A percentile compares a stretch with the other conserved stretches of the same genome.
phyloP scores from a whole-genome alignment of 2,797 vertebrate genomes.

The Ataeniobius toweri region DNA sequence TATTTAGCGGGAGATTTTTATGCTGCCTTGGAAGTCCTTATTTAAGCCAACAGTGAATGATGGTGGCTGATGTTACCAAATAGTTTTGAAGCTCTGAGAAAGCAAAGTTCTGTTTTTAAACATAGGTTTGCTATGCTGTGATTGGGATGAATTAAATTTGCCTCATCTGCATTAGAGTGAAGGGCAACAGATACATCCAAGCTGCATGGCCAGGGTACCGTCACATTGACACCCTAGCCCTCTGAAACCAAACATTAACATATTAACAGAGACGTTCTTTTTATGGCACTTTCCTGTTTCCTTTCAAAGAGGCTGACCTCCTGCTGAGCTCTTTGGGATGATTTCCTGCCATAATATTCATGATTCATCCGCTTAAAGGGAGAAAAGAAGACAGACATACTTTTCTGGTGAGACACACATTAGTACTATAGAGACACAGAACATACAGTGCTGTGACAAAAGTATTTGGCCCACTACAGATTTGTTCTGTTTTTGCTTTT shows the following conservation, averaged over 20 bases:
- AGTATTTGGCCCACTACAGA: too few relatives aligned
- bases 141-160: not conserved
- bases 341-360: slow-evolving; percentile 9
- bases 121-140: not conserved
- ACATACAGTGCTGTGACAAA: not conserved
- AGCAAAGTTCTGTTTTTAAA: not conserved
- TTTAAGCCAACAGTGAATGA: not conserved
- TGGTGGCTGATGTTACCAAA: not conserved
- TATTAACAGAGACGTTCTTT: slow-evolving; percentile 14
- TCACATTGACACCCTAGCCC: not conserved
- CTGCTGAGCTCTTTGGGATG: slow-evolving; percentile 1
- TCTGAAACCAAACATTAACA: slow-evolving; percentile 23
- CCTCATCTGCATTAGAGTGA: not conserved
- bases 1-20: not conserved
- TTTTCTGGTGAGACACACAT: not conserved
- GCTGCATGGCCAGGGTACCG: not conserved
- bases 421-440: not conserved
- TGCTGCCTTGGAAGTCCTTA: not conserved
- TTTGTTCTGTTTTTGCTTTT: too few relatives aligned
- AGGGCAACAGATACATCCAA: slow-evolving; percentile 3
- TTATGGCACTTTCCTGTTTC: slow-evolving; percentile 1
- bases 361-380: not conserved
- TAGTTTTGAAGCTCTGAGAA: not conserved
- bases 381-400: not conserved
- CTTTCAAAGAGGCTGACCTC: not conserved